Percentiles rank a stretch among this genome's conserved stretches.
phyloP scores from a whole-genome alignment of 1,140 invertebrate genomes.

The Bombus sylvicola region DNA sequence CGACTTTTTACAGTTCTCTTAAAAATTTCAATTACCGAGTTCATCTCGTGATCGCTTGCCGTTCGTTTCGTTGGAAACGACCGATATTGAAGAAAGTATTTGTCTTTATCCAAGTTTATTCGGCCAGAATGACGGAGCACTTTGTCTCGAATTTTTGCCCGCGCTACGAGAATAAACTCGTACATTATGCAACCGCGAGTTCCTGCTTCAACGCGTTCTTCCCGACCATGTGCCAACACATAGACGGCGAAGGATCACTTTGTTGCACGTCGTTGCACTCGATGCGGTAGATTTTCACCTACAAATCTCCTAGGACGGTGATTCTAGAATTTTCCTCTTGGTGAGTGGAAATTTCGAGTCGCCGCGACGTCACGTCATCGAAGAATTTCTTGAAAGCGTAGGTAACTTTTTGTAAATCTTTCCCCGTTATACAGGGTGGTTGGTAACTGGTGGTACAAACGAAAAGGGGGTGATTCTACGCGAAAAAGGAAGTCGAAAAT shows the following conservation, averaged over 20 bases:
- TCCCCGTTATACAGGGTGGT: not conserved
- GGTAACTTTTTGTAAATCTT: not conserved
- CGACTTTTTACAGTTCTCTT: too few relatives aligned
- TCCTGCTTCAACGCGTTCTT: not conserved
- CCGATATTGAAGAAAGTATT: not conserved
- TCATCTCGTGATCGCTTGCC: not conserved
- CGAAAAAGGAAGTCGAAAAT: too few relatives aligned
- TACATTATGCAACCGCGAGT: slow-evolving; percentile 37
- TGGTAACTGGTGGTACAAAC: too few relatives aligned
- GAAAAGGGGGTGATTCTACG: too few relatives aligned
- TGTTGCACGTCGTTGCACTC: slow-evolving; percentile 23
- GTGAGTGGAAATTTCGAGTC: not conserved
- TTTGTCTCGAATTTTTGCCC: slow-evolving; percentile 28
- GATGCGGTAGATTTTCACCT: slow-evolving; percentile 29
- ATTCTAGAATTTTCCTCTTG: slow-evolving; percentile 22
- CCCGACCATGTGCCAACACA: not conserved
- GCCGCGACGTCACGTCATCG: not conserved
- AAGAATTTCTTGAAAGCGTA: not conserved
- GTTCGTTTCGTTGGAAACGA: not conserved
- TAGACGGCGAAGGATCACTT: slow-evolving; percentile 19
- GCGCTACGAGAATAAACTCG: slow-evolving; percentile 20
- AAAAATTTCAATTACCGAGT: not conserved
- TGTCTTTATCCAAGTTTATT: not conserved
- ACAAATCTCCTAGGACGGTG: slow-evolving; percentile 28
- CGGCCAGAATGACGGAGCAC: not conserved